phyloP scores from a whole-genome alignment of 2,888 invertebrate species.

The Aethes cnicana region DNA sequence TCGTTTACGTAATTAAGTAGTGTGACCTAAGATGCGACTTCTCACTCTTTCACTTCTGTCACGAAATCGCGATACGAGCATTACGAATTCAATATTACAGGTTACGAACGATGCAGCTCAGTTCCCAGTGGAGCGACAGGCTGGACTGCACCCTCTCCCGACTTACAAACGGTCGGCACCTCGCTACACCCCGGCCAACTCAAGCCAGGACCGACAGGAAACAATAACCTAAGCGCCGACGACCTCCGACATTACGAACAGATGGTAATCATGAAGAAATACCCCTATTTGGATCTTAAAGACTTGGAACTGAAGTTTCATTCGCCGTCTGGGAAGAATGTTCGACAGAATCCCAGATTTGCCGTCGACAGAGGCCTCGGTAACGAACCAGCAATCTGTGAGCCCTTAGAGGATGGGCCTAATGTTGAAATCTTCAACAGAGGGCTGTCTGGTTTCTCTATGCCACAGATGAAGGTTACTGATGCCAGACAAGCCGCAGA shows the following conservation, averaged over 20 bases:
- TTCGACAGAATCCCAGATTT: slow-evolving; percentile 51
- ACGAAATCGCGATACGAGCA: too few relatives aligned
- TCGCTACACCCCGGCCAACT: neutral
- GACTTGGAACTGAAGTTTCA: slow-evolving; percentile 61
- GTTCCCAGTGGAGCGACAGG: slow-evolving; percentile 7
- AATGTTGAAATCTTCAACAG: slow-evolving; percentile 70
- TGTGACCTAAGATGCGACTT: too few relatives aligned
- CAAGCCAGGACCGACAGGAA: slow-evolving; percentile 25
- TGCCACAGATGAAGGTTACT: slow-evolving; percentile 49
- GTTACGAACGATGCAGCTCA: neutral
- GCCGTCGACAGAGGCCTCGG: slow-evolving; percentile 43
- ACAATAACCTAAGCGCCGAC: slow-evolving; percentile 50
- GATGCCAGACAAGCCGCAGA: slow-evolving; percentile 29
- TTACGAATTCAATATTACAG: too few relatives aligned
- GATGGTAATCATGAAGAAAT: slow-evolving; percentile 72
- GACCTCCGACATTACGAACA: slow-evolving; percentile 65
- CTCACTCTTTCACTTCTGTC: too few relatives aligned
- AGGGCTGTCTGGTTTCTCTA: slow-evolving; percentile 68
- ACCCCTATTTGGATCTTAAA: slow-evolving; percentile 69
- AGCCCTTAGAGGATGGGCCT: slow-evolving; percentile 51
- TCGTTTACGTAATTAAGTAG: too few relatives aligned
- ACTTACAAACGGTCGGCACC: too few relatives aligned
- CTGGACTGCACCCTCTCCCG: too few relatives aligned
- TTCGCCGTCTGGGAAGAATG: slow-evolving; percentile 49
- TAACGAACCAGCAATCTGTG: slow-evolving; percentile 54